Evolutionary conservation across 2,113 vertebrate genomes (phyloP).

Genomic region (Ptychochromis oligacanthus): DNA sequence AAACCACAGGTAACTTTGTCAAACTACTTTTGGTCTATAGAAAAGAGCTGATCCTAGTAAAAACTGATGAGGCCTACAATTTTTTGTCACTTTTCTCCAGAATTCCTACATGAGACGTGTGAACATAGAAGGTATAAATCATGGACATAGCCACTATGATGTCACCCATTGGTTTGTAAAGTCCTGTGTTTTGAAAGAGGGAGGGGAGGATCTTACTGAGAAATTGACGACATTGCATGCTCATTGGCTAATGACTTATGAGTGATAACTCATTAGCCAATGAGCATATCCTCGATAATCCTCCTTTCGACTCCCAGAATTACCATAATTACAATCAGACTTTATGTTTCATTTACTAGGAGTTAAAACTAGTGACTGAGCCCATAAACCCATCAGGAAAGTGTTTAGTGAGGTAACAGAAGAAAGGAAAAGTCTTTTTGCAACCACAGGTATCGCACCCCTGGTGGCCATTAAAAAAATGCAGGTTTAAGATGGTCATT

Average conservation of each 20-base stretch:
- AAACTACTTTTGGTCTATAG: background rate
- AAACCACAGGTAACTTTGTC: background rate
- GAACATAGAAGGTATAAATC: too few species aligned
- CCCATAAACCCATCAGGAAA: background rate
- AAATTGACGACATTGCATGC: fast-evolving
- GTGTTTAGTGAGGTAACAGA: background rate
- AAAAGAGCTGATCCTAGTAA: background rate
- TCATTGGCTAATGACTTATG: background rate
- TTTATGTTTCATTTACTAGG: background rate
- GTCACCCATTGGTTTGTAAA: background rate
- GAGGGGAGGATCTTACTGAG: too few species aligned
- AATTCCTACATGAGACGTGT: too few species aligned
- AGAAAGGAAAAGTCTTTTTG: background rate
- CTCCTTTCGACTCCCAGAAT: background rate
- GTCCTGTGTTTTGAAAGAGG: too few species aligned
- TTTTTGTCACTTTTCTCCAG: background rate
- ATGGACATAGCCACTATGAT: fast-evolving
- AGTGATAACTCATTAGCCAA: background rate
- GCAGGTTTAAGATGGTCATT: background rate
- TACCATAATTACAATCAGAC: background rate
- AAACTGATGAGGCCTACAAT: background rate
- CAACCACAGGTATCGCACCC: background rate
- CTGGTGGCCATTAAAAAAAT: background rate
- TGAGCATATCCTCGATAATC: background rate
- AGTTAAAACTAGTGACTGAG: background rate